Evolutionary conservation across 1,140 invertebrate genomes (phyloP), one percentile per base, ranked within the genome.

Genomic region (Euwallacea fornicatus): DNA sequence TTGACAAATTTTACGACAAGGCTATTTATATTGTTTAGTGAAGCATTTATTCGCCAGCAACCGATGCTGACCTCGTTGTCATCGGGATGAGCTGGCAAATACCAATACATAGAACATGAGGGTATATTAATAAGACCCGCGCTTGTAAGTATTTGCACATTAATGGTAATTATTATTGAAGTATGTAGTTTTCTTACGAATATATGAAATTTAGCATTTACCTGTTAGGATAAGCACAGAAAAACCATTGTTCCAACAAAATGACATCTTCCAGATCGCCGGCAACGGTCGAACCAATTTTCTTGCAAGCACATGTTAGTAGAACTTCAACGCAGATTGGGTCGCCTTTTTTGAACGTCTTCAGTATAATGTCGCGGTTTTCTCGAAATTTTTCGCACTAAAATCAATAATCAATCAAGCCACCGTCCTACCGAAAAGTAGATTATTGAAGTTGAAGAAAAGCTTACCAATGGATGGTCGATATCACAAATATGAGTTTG

Each of bases 161-260:
- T 33, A 4, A 33, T 33, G 21, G 4, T 33, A 33, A 33, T 2
- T 33, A 33, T 33, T 33, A 2, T 33, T 33, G 21, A 33, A 33
- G 21, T 33, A 33, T 33, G 1, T 33, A 4, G 4, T 33, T 33
- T 33, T 33, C 21, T 33, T 33, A 4, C 4, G 21, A 33, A 33
- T 33, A 9, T 42, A 10, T 43, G 4, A 42, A 62, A 62, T 33
- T 9, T n/a, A 6, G 13, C 3, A 50, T 82, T 82, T 78, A 90
- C 89, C 88, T 88, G 82, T 86, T 88, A 46, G 85, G 79, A n/a
- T 84, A 79, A 53, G 89, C 80, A 72, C 85, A 84, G 71, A 93
- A 85, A 61, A 85, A 88, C 91, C 91, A 93, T 77, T 91, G 88
- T 80, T 93, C 91, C 71, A 93, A 79, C 13, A 92, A 82, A 72